Base-by-base conservation (phyloP, 2,888 invertebrate species). In the Synanthedon myopaeformis region DNA sequence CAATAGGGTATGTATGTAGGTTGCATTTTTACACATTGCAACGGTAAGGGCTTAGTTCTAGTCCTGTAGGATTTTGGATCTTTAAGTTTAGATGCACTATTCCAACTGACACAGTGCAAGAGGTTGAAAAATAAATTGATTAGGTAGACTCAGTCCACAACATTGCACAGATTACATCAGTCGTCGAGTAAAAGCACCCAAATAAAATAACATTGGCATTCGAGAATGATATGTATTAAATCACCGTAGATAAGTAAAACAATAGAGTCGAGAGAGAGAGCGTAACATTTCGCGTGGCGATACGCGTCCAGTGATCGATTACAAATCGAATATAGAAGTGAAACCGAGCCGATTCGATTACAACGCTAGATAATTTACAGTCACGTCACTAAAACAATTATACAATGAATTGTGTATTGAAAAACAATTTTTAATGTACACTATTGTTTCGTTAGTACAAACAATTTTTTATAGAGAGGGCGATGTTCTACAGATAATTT, bases 181-280 rank as follows among this genome's bases (percentile, higher is more conserved):
- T n/a, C 23, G 19, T 66, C 76, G 77, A 78, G 72, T 74, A 75
- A 77, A 74, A 75, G 75, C 68, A 63, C 58, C 59, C 58, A 59
- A 63, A 65, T 65, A 65, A 10, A 35, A 35, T 64, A 67, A 66
- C 67, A 59, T 56, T 58, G 59, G 55, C 62, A 63, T 63, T 60
- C 35, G 63, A 70, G 66, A 62, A 63, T 62, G 62, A 67, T 70
- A 68, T 67, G 69, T 72, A 70, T 65, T 69, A 69, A 69, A 72
- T 66, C 68, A 41, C 54, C 35, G 42, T 55, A 71, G 74, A 76
- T 76, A 72, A 69, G 64, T 65, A 59, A 71, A 73, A 82, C 82
- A 82, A 82, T 82, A 74, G 82, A 71, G 74, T 82, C 82, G 82
- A 82, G 82, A 74, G 82, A 75, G 78, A 79, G 79, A 80, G 81